A percentile compares a stretch with the other conserved stretches of the same genome.
These are phyloP conservation scores for Epinotia brunnichana DNA, from an alignment of 2,888 invertebrate genomes.

Conservation along the genomic window DNA sequence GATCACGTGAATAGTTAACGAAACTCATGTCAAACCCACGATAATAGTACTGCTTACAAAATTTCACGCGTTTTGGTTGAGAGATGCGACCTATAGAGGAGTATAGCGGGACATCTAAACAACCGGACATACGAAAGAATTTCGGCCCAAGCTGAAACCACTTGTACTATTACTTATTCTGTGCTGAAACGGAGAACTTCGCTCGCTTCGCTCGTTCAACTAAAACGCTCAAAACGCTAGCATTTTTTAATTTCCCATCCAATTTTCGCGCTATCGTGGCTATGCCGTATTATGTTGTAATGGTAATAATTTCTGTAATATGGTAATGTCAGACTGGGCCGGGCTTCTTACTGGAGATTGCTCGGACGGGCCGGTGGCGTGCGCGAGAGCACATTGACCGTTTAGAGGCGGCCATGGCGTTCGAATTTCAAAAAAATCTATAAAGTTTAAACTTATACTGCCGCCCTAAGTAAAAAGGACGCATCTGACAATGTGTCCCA, in stretches of 20 bases:
- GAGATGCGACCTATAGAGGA: too few species aligned
- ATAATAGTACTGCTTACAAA: too few species aligned
- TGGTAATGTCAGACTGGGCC: slow-evolving; percentile 63
- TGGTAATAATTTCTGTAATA: slow-evolving; percentile 71
- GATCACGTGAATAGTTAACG: too few species aligned
- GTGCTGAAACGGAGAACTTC: too few species aligned
- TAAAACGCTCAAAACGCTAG: slow-evolving; percentile 5
- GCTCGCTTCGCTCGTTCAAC: neutral
- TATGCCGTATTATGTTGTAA: slow-evolving; percentile 61
- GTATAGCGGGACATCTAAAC: too few species aligned
- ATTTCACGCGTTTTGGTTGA: too few species aligned
- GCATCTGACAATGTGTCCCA: too few species aligned
- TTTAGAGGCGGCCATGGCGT: slow-evolving; percentile 52
- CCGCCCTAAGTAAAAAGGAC: too few species aligned
- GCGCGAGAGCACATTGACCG: slow-evolving; percentile 44
- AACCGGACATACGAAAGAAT: too few species aligned
- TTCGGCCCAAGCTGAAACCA: too few species aligned
- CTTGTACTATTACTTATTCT: too few species aligned
- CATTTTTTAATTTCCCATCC: slow-evolving; percentile 17
- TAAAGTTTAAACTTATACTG: neutral
- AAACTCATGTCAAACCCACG: too few species aligned
- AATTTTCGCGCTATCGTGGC: slow-evolving; percentile 44
- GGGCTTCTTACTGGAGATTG: slow-evolving; percentile 61
- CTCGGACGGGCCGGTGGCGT: slow-evolving; percentile 58
- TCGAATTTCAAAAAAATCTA: slow-evolving; percentile 5